These are phyloP conservation scores for Phataginus tricuspis DNA, from an alignment of 2,797 vertebrate species.

Conservation along the genomic window DNA sequence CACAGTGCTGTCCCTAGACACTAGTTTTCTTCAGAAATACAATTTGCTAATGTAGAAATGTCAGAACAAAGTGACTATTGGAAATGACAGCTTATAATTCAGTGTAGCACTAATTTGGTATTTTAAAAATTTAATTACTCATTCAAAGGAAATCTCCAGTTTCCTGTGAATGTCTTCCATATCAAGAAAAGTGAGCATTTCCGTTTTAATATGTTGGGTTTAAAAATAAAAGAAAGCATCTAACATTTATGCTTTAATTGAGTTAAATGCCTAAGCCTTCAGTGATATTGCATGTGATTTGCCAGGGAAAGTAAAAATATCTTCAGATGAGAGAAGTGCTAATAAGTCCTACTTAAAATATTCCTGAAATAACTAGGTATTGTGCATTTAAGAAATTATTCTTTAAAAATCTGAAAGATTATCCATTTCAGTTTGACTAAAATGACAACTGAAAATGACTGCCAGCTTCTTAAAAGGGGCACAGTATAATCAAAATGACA, in stretches of 20 bases:
- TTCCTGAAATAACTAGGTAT: constrained; percentile 47
- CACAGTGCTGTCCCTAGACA: background rate
- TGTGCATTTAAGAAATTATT: constrained; percentile 49
- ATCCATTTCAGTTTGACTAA: constrained; percentile 11
- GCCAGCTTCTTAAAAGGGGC: background rate
- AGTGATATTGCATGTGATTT: constrained; percentile 7
- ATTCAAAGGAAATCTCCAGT: constrained; percentile 54
- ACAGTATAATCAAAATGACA: background rate
- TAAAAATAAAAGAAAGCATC: background rate
- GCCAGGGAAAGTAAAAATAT: constrained; percentile 50
- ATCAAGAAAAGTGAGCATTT: constrained; percentile 51
- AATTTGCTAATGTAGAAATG: constrained; percentile 49
- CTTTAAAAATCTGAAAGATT: constrained; percentile 41
- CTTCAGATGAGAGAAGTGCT: constrained; percentile 44
- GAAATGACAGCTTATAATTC: constrained; percentile 55
- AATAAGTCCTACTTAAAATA: constrained; percentile 43
- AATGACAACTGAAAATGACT: constrained; percentile 37
- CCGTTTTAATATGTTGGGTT: constrained; percentile 24
- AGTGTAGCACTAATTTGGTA: constrained; percentile 50
- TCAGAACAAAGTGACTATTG: constrained; percentile 56
- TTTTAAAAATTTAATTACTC: constrained; percentile 63
- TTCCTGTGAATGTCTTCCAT: constrained; percentile 57
- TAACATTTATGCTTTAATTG: constrained; percentile 61
- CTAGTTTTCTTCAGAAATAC: constrained; percentile 46
- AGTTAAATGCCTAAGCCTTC: constrained; percentile 52